Conservation (phyloP, 1,140 invertebrate genomes). For the Plodia interpunctella region DNA sequence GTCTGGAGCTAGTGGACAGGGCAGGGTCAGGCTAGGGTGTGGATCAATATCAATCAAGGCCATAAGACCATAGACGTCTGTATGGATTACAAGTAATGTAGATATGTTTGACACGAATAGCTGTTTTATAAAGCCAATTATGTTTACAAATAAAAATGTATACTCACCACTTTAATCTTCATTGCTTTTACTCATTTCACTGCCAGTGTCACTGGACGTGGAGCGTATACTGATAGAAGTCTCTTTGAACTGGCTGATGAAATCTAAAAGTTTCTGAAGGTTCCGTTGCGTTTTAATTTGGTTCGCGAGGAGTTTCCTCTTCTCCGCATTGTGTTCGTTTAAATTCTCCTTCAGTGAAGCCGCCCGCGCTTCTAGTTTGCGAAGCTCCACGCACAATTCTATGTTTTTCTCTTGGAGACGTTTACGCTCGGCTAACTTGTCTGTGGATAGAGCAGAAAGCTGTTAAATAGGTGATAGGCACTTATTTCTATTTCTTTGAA, state of each 20-base stretch:
- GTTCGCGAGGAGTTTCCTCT: constrained; percentile 64
- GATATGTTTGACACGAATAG: no score
- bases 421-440: constrained; percentile 67
- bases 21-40: no score
- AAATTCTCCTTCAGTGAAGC: constrained; percentile 66
- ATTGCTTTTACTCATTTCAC: constrained; percentile 63
- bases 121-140: no score
- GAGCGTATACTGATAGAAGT: constrained; percentile 61
- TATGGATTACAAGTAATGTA: no score
- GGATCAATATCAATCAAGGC: no score
- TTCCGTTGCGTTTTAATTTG: constrained; percentile 71
- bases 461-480: no score
- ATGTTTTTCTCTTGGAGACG: constrained; percentile 68
- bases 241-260: constrained; percentile 73
- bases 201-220: constrained; percentile 60
- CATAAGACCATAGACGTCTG: no score
- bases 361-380: constrained; percentile 65
- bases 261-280: constrained; percentile 70
- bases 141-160: background rate
- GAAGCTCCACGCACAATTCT: constrained; percentile 61
- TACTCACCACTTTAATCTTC: constrained; percentile 50
- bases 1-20: no score
- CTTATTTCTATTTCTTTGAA: no score
- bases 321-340: constrained; percentile 69
- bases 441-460: no score